Evolutionary conservation across 2,113 vertebrate species (phyloP), one percentile per base, ranked within the genome.

Genomic region (Petromus typicus): DNA sequence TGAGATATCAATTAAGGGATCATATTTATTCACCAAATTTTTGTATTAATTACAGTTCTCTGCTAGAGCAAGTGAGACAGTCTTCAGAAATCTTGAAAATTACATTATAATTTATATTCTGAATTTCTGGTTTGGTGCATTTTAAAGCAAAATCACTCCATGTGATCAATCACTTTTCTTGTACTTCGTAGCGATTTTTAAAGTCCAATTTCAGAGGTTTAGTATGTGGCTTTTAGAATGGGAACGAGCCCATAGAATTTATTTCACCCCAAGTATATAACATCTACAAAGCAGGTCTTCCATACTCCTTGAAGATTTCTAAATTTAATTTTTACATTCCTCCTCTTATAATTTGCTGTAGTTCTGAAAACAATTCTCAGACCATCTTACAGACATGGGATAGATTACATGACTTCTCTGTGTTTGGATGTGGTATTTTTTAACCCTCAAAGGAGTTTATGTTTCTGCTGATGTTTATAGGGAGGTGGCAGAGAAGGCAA

Each of bases 11-110:
- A 96, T 97, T 97, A 96, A 94, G 97, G 94, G 91, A 92, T 94
- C 93, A 95, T 95, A 96, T 97, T 98, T 97, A 97, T 96, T 98
- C 87, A 92, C 78, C 97, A 94, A 80, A 95, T 97, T 98, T 97
- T 97, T 96, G 73, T 91, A 96, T 51, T 97, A 98, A 97, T 64
- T 96, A 91, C 93, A 43, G 94, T 37, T 30, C 71, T 66, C 93
- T 71, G 20, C 32, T 69, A 48, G 88, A 37, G 43, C 34, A 64
- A 86, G 83, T 27, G n/a, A 93, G 86, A 45, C 27, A 9, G 91
- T 82, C 84, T 97, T 96, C 89, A 89, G 82, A 81, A 89, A 64
- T 90, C 57, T 85, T 96, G 40, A 96, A 98, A 97, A 87, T 91
- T 73, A 32, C 27, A 51, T 85, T 95, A 13, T 43, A 66, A 54